Evolutionary conservation across 2,888 invertebrate genomes (phyloP), one percentile per base, ranked within the genome.

Genomic region (Pristionchus mayeri): DNA sequence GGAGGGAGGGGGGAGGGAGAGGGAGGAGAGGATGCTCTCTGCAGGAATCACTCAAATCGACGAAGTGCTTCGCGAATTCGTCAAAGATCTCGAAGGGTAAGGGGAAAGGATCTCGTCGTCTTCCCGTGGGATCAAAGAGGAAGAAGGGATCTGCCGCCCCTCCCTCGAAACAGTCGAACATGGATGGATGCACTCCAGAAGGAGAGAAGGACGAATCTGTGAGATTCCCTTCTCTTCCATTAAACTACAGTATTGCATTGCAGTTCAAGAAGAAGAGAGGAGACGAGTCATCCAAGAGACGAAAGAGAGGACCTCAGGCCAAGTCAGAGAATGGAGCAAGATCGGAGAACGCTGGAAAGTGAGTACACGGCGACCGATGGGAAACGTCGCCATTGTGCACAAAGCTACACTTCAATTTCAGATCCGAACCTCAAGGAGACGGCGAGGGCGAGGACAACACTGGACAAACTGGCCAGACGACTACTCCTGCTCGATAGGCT

Each of bases 1-100:
- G 7, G 3, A 71, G 27, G 11, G 7, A 13, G 21, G 3, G 37
- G 21, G 21, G 3, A 71, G 37, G 24, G 24, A 7, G 44, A 44
- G 13, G 44, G 44, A 44, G 6, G 44, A 44, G 13, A 9, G 44
- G 13, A 44, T 44, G 44, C 13, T 44, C n/a, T n/a, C 7, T 44
- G 40, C 40, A 71, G 71, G 71, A 71, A 30, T 44, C 40, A 11
- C 37, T 71, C 44, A 71, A 71, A n/a, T 71, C 71, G 37, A n/a
- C 40, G 7, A 71, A 71, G 44, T 71, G 71, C n/a, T 71, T 71
- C 71, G 40, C 40, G n/a, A 71, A 71, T n/a, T 71, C 71, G n/a
- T 71, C 71, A 16, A 71, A 71, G 71, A 30, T 71, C 44, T 30
- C 71, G 3, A 71, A 71, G 18, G 13, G 18, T 18, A 71, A 71